phyloP scores from a whole-genome alignment of 2,113 vertebrate species.

The Hyla sarda region DNA sequence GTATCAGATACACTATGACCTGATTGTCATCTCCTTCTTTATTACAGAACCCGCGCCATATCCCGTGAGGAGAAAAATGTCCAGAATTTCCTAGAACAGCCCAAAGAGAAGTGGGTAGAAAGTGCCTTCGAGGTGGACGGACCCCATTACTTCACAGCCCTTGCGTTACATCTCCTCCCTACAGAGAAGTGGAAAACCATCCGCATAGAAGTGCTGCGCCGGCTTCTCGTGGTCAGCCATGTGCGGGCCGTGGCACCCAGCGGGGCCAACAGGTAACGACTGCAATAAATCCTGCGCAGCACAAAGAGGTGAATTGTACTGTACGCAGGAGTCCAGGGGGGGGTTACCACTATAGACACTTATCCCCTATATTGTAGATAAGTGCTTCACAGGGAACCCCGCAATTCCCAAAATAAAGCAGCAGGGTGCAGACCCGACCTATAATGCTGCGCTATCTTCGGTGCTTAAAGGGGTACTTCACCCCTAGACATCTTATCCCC shows the following conservation, averaged over 20 bases:
- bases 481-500: no score
- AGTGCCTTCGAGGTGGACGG: slow-evolving; percentile 94
- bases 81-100: slow-evolving; percentile 95
- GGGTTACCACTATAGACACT: no score
- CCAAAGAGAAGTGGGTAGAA: slow-evolving; percentile 95
- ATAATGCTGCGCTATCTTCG: no score
- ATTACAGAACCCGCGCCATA: slow-evolving; percentile 89
- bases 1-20: no score
- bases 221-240: slow-evolving; percentile 87
- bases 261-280: slow-evolving; percentile 85
- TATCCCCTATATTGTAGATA: no score
- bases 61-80: slow-evolving; percentile 97
- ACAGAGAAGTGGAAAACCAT: slow-evolving; percentile 87
- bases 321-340: no score
- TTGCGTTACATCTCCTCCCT: slow-evolving; percentile 90
- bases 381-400: no score
- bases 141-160: slow-evolving; percentile 90
- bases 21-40: not conserved
- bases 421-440: no score
- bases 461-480: no score
- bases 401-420: no score
- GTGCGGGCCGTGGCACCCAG: slow-evolving; percentile 84
- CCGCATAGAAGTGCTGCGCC: slow-evolving; percentile 84
- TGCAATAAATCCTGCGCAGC: not conserved
- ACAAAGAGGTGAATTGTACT: no score